phyloP scores from a whole-genome alignment of 2,797 vertebrate species.

The Cyclura pinguis region DNA sequence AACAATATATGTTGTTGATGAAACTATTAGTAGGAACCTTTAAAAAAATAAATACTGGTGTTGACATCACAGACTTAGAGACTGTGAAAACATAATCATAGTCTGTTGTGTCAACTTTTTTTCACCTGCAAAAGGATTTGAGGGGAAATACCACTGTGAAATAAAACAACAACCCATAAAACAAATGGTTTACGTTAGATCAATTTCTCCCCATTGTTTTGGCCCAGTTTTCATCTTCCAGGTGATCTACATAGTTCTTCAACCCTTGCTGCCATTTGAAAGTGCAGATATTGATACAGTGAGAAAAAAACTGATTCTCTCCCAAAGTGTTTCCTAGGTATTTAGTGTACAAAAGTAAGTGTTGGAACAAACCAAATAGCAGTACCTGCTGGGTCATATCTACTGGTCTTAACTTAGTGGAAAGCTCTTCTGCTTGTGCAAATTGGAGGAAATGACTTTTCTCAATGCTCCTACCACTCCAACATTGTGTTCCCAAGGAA shows the following conservation, averaged over 20 bases:
- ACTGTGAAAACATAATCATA: not conserved
- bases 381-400: not conserved
- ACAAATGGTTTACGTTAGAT: conserved; percentile 7
- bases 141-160: conserved; percentile 4
- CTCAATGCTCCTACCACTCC: not conserved
- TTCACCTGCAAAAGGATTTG: conserved; percentile 27
- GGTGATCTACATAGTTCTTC: not conserved
- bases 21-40: not conserved
- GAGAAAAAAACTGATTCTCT: not conserved
- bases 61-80: conserved; percentile 18
- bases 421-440: too few relatives aligned
- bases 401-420: not conserved
- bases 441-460: not conserved
- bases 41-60: not conserved
- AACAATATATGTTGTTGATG: conserved; percentile 9
- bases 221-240: not conserved
- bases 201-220: not conserved
- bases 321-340: not conserved
- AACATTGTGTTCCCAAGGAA: not conserved
- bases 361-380: not conserved
- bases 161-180: conserved; percentile 12
- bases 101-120: conserved; percentile 30
- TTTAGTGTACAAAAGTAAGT: not conserved
- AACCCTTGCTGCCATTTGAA: not conserved
- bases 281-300: not conserved